Evolutionary conservation across 2,888 invertebrate genomes (phyloP), one percentile per base, ranked within the genome.

Genomic region (Phymatocera aterrima): DNA sequence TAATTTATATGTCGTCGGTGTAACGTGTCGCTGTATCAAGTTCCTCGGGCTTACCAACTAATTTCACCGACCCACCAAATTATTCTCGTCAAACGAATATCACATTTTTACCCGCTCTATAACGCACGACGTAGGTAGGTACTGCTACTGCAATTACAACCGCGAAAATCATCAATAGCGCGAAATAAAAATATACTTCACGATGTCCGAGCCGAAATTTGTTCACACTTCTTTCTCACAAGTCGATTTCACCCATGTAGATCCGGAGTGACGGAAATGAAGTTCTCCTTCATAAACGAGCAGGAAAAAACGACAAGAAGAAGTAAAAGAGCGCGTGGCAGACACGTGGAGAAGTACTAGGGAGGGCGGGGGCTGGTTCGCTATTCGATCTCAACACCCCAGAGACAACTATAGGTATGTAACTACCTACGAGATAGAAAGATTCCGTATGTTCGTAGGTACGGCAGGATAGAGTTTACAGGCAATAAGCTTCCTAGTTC

Each of bases 1-100:
- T 86, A 87, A 88, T 88, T 89, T 83, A 82, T 82, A 77, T 77
- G 34, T 40, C 75, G 75, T 75, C 40, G 75, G 75, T 60, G 75
- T 75, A 75, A 57, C 31, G n/a, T 65, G 78, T 46, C 77, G 79
- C 78, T 82, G n/a, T n/a, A 80, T 78, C 78, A 81, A 81, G 78
- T 82, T 80, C 78, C 79, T 75, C 68, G 79, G 77, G 75, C 51
- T 72, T 51, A 34, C 72, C 48, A 51, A 72, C 72, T 72, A 72
- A 72, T 72, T 72, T 51, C 28, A 72, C 34, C 28, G 18, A 51
- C 34, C 72, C 31, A 72, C 51, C 18, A 51, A 72, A 72, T 51
- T 51, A 51, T 34, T 21, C 31, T 51, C 31, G 5, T 57, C 75
- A 65, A 80, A 68, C 60, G 80, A 77, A 51, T 79, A 68, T 8